A percentile compares a stretch with the other conserved stretches of the same genome.
These are phyloP conservation scores for Macrotus californicus DNA, from an alignment of 2,113 vertebrate species.

Conservation along the genomic window DNA sequence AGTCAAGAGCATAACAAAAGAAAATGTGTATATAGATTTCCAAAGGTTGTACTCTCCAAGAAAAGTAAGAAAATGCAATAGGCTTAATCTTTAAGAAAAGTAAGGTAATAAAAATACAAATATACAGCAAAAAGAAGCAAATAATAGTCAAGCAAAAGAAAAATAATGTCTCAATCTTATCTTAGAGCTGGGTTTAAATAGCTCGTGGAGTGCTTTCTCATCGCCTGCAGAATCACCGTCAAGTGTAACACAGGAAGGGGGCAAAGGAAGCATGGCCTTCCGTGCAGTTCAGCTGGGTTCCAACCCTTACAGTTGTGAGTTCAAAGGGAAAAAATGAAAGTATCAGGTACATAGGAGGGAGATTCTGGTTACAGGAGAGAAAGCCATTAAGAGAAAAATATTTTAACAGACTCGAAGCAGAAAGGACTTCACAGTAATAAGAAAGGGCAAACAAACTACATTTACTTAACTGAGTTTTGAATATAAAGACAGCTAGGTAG, in stretches of 20 bases:
- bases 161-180: background rate
- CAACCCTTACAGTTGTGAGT: background rate
- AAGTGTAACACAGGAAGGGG: background rate
- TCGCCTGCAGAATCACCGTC: background rate
- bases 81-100: background rate
- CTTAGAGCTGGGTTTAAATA: background rate
- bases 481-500: background rate
- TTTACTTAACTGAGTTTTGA: background rate
- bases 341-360: background rate
- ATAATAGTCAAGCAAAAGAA: background rate
- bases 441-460: constrained; percentile 32
- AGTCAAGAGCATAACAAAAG: background rate
- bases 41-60: background rate
- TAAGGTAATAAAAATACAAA: background rate
- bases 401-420: background rate
- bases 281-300: background rate
- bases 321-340: background rate
- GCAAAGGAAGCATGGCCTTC: background rate
- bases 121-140: background rate
- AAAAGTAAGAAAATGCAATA: background rate
- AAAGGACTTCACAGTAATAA: constrained; percentile 12
- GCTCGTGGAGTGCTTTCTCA: background rate
- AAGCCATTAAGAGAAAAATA: constrained; percentile 16
- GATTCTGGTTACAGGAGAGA: background rate
- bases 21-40: background rate